phyloP scores from a whole-genome alignment of 2,797 vertebrate genomes.

The Pempheris klunzingeri region DNA sequence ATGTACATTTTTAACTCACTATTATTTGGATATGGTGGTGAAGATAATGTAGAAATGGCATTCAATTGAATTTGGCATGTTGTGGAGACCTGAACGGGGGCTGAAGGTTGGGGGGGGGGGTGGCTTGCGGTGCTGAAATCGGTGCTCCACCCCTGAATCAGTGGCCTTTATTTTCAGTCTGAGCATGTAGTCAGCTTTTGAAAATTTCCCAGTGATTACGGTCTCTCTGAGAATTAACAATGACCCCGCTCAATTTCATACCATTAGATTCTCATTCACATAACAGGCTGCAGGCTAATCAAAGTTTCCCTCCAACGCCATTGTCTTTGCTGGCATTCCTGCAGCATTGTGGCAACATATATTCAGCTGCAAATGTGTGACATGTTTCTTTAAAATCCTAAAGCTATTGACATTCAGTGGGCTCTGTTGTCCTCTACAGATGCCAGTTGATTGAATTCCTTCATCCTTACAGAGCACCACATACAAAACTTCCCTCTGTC shows the following conservation, averaged over 20 bases:
- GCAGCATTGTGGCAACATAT: neutral
- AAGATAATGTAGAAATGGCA: no score
- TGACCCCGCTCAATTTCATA: neutral
- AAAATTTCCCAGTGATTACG: neutral
- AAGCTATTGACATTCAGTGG: slow-evolving; percentile 47
- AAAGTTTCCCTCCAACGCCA: neutral
- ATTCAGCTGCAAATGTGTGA: slow-evolving; percentile 49
- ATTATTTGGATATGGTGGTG: no score
- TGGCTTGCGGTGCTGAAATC: no score
- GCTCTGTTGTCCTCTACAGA: slow-evolving; percentile 51
- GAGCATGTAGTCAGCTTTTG: neutral
- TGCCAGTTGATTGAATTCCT: slow-evolving; percentile 69
- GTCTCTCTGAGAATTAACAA: neutral
- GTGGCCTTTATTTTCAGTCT: neutral
- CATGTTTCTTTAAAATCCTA: slow-evolving; percentile 39
- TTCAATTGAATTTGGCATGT: no score
- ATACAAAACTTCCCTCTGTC: slow-evolving; percentile 62
- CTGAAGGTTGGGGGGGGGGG: no score
- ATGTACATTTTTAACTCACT: no score
- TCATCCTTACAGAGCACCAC: slow-evolving; percentile 46
- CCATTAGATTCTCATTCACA: neutral
- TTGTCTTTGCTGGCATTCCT: slow-evolving; percentile 24
- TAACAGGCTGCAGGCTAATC: slow-evolving; percentile 19
- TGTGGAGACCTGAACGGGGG: no score
- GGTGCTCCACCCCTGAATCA: neutral